Evolutionary conservation across 2,797 vertebrate species (phyloP).

Genomic region (Chaenodraco wilsoni): DNA sequence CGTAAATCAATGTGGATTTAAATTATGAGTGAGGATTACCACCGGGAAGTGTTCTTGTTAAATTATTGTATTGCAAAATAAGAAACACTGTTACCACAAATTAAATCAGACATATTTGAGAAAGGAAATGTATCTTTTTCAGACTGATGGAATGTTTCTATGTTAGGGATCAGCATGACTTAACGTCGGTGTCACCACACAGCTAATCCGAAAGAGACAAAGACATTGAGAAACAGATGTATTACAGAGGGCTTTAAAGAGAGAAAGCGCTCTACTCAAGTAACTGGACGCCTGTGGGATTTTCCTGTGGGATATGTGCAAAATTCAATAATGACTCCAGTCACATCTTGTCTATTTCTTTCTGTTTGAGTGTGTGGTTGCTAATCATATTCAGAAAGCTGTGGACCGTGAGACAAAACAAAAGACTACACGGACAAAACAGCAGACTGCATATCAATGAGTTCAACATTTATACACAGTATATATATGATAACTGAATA

Average conservation of each 20-base stretch:
- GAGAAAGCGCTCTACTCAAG: constrained; percentile 32
- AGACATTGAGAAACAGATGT: constrained; percentile 65
- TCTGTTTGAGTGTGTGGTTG: background rate
- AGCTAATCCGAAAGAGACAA: constrained; percentile 37
- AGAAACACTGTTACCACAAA: background rate
- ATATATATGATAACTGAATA: background rate
- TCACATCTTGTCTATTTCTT: constrained; percentile 26
- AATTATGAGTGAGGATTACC: constrained; percentile 17
- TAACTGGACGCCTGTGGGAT: constrained; percentile 57
- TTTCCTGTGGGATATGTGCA: constrained; percentile 47
- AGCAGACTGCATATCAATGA: constrained; percentile 2
- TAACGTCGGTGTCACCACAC: constrained; percentile 47
- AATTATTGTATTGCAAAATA: constrained; percentile 7
- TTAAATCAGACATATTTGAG: constrained; percentile 11
- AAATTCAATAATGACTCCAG: constrained; percentile 52
- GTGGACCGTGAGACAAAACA: constrained; percentile 30
- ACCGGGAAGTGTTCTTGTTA: constrained; percentile 15
- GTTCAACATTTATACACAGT: constrained; percentile 7
- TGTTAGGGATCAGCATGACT: constrained; percentile 39
- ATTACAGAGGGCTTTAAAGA: constrained; percentile 31
- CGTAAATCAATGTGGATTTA: background rate
- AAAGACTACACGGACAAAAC: constrained; percentile 21
- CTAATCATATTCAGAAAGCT: constrained; percentile 41
- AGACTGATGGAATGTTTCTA: constrained; percentile 26
- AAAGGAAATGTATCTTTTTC: background rate